Percentiles rank a stretch among this genome's conserved stretches.
These are phyloP conservation scores for Enteromius argenteus DNA, from an alignment of 2,797 vertebrate species.

Conservation along the genomic window DNA sequence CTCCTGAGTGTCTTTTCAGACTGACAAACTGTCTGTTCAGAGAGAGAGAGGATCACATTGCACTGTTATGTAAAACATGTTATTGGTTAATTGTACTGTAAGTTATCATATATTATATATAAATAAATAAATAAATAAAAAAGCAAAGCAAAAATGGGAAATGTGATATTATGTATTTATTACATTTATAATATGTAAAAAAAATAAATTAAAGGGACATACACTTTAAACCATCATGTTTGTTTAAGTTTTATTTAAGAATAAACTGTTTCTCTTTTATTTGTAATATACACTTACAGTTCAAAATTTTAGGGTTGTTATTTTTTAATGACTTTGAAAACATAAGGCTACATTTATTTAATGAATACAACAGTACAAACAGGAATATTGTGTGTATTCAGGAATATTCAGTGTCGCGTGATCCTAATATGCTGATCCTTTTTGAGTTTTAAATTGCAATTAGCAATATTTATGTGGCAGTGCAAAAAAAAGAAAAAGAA, in stretches of 20 bases:
- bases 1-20: conserved; percentile 31
- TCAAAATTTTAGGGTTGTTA: not conserved
- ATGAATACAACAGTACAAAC: not conserved
- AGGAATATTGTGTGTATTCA: too few relatives aligned
- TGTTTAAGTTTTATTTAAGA: not conserved
- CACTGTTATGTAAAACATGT: conserved; percentile 2
- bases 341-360: not conserved
- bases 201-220: not conserved
- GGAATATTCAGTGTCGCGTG: not conserved
- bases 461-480: not conserved
- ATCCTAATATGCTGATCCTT: not conserved
- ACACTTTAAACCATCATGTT: not conserved
- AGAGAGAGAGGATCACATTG: conserved; percentile 9
- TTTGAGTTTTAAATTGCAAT: not conserved
- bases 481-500: not conserved
- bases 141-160: not conserved
- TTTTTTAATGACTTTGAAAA: not conserved
- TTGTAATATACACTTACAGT: not conserved
- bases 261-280: not conserved
- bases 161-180: not conserved
- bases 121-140: not conserved
- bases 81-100: not conserved
- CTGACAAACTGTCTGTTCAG: conserved; percentile 19
- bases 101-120: not conserved
- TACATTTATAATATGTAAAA: not conserved